Percentiles rank a stretch among this genome's conserved stretches.
phyloP scores from a whole-genome alignment of 2,113 vertebrate genomes.

The Oryzias javanicus region DNA sequence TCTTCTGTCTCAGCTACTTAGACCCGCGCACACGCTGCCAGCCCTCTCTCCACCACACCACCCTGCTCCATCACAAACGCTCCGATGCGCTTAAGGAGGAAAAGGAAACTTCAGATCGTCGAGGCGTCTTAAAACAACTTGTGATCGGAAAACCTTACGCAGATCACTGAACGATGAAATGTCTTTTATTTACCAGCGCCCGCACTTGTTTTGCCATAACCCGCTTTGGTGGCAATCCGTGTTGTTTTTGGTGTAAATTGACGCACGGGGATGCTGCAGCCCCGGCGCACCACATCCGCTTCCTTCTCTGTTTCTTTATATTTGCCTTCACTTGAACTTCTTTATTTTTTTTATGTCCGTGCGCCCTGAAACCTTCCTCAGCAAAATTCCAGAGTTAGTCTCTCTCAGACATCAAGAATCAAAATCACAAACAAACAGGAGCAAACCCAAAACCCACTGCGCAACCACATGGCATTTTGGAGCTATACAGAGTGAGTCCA shows the following conservation, averaged over 20 bases:
- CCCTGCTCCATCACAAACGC: constrained; percentile 14
- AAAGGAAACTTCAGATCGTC: constrained; percentile 10
- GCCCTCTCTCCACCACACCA: background rate
- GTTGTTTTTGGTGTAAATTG: background rate
- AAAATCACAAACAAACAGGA: background rate
- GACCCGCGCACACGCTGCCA: background rate
- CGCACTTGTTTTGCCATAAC: constrained; percentile 2
- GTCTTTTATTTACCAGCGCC: constrained; percentile 2
- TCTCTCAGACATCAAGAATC: constrained; percentile 5
- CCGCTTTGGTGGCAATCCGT: background rate
- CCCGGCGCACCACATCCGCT: background rate
- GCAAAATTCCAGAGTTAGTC: background rate
- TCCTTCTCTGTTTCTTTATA: background rate
- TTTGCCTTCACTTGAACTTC: constrained; percentile 17
- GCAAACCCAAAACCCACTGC: constrained; percentile 27
- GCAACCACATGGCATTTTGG: background rate
- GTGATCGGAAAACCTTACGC: too few species aligned
- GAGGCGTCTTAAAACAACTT: too few species aligned
- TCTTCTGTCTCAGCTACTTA: constrained; percentile 9
- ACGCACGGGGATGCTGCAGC: background rate
- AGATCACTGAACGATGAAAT: background rate
- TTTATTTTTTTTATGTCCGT: constrained; percentile 15
- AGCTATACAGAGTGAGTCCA: constrained; percentile 5
- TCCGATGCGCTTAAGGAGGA: constrained; percentile 12
- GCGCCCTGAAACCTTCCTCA: constrained; percentile 14